A percentile compares a stretch with the other conserved stretches of the same genome.
Conservation (phyloP, 2,888 invertebrate species). For the Lochmaea capreae region DNA sequence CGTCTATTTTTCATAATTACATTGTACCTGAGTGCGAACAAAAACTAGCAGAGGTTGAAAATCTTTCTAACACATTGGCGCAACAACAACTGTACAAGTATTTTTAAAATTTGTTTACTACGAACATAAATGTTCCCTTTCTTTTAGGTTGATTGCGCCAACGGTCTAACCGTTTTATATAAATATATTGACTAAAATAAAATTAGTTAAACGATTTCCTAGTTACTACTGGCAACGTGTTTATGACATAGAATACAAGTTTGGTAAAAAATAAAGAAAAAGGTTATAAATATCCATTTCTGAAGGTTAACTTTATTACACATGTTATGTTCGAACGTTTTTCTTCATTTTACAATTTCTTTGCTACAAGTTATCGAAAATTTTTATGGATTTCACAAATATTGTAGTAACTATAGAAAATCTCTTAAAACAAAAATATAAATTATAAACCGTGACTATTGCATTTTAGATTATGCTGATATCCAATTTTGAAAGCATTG, state of each 20-base stretch:
- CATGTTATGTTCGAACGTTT: background rate
- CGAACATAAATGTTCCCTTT: background rate
- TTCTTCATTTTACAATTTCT: background rate
- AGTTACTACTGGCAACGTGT: conserved; percentile 14
- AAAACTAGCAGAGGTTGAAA: conserved; percentile 40
- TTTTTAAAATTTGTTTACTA: conserved; percentile 13
- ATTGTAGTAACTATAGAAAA: conserved; percentile 15
- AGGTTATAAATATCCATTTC: background rate
- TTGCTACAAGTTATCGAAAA: background rate
- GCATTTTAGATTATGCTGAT: background rate
- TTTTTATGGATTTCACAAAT: background rate
- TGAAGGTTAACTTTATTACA: no score
- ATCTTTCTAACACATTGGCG: conserved; percentile 40
- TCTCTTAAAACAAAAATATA: conserved; percentile 31
- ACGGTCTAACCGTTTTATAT: background rate
- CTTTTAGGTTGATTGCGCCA: background rate
- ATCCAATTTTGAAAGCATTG: conserved; percentile 11
- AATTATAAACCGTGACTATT: conserved; percentile 29
- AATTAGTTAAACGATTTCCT: background rate
- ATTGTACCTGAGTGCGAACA: conserved; percentile 56
- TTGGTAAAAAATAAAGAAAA: background rate
- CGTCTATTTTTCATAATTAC: conserved; percentile 29
- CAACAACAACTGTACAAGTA: conserved; percentile 33
- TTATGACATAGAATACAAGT: background rate
- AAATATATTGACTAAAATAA: conserved; percentile 12